Percentiles rank a stretch among this genome's conserved stretches.
These are phyloP conservation scores for Lagopus muta DNA, from an alignment of 2,113 vertebrate species.

Conservation along the genomic window DNA sequence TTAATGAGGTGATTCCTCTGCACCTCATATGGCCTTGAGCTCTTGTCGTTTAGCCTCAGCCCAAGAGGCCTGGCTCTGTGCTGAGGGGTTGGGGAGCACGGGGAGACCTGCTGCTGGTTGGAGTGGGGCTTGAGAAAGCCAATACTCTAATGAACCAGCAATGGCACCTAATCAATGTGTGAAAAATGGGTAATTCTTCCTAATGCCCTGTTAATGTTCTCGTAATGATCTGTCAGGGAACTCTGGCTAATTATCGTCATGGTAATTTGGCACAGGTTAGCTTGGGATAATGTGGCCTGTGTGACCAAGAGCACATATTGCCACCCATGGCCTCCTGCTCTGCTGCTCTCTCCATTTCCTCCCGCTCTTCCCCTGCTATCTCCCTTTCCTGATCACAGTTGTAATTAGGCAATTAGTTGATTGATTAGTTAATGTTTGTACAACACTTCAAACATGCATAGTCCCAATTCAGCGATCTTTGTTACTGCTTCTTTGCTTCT, in stretches of 20 bases:
- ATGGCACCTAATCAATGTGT: constrained; percentile 83
- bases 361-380: neutral
- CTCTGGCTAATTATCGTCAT: constrained; percentile 80
- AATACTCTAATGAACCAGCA: constrained; percentile 75
- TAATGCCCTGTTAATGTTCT: constrained; percentile 83
- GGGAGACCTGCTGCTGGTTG: constrained; percentile 30
- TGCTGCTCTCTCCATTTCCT: neutral
- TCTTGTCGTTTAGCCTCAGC: neutral
- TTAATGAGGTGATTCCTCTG: constrained; percentile 59
- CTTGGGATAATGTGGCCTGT: constrained; percentile 45
- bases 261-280: constrained; percentile 75
- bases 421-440: constrained; percentile 61
- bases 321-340: neutral
- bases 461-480: constrained; percentile 25
- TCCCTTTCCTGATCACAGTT: constrained; percentile 8
- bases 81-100: neutral
- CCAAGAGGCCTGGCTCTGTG: constrained; percentile 43
- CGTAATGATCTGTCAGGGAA: constrained; percentile 82
- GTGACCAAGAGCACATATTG: neutral
- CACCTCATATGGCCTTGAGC: neutral
- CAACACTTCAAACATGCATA: constrained; percentile 22
- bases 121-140: constrained; percentile 74
- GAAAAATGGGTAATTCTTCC: constrained; percentile 82
- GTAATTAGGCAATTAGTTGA: constrained; percentile 61
- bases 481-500: neutral